phyloP scores from a whole-genome alignment of 2,797 vertebrate species.

The Euphonia xanthogaster region DNA sequence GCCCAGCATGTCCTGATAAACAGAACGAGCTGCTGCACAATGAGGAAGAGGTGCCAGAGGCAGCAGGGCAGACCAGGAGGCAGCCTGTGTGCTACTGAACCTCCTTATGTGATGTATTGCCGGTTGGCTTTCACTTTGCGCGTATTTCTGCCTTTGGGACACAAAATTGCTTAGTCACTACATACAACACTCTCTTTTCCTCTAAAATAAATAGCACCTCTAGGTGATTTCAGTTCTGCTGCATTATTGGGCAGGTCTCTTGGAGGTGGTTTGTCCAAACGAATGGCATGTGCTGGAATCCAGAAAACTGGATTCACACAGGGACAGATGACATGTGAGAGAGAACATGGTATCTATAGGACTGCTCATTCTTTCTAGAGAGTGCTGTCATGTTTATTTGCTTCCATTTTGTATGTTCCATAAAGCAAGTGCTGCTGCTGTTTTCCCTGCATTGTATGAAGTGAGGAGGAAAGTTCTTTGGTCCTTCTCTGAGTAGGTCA shows the following conservation, averaged over 20 bases:
- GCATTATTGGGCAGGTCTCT: neutral
- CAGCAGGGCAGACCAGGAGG: neutral
- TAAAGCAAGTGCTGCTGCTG: neutral
- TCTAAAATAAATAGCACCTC: neutral
- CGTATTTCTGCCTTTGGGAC: neutral
- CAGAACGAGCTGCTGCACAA: neutral
- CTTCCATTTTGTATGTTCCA: neutral
- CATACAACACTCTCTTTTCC: neutral
- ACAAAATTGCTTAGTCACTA: neutral
- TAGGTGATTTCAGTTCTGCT: neutral
- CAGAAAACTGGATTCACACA: neutral
- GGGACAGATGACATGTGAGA: neutral
- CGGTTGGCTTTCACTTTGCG: neutral
- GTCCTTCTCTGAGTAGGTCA: neutral
- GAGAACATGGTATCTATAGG: too few relatives aligned
- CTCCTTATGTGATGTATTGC: neutral
- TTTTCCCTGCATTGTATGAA: neutral
- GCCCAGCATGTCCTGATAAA: neutral
- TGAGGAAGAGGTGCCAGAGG: neutral
- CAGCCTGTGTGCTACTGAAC: neutral
- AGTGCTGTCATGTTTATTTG: neutral
- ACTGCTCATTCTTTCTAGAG: neutral
- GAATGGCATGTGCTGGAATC: accelerated
- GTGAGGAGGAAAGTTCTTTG: neutral
- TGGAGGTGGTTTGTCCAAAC: neutral